phyloP scores from a whole-genome alignment of 2,113 vertebrate genomes.

The Guaruba guarouba region DNA sequence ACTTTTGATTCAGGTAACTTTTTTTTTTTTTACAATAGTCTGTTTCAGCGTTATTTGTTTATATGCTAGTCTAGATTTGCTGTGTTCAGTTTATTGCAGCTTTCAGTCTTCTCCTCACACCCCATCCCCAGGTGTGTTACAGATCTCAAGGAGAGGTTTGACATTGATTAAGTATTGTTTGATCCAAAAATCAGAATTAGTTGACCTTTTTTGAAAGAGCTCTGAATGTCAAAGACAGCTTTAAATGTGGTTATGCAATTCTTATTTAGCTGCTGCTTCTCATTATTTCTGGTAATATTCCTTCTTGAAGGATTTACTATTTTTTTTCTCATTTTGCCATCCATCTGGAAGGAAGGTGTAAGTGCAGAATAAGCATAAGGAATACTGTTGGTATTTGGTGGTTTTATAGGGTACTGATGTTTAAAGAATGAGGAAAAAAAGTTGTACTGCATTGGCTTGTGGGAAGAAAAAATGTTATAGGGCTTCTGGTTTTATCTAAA shows the following conservation, averaged over 20 bases:
- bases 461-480: background rate
- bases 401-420: background rate
- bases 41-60: background rate
- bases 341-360: background rate
- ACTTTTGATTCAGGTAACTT: slow-evolving; percentile 93
- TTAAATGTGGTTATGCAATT: background rate
- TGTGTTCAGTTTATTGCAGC: background rate
- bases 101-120: background rate
- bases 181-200: background rate
- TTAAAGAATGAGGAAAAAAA: background rate
- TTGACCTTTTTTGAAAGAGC: background rate
- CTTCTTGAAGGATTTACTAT: background rate
- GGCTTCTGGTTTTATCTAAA: background rate
- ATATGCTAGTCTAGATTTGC: background rate
- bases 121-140: background rate
- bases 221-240: background rate
- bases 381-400: background rate
- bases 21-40: background rate
- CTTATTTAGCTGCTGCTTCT: background rate
- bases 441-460: background rate
- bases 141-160: background rate
- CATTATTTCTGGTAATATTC: background rate
- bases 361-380: background rate
- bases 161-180: background rate
- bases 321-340: background rate